phyloP scores from a whole-genome alignment of 2,888 invertebrate genomes.

The Ormyrus labotus region DNA sequence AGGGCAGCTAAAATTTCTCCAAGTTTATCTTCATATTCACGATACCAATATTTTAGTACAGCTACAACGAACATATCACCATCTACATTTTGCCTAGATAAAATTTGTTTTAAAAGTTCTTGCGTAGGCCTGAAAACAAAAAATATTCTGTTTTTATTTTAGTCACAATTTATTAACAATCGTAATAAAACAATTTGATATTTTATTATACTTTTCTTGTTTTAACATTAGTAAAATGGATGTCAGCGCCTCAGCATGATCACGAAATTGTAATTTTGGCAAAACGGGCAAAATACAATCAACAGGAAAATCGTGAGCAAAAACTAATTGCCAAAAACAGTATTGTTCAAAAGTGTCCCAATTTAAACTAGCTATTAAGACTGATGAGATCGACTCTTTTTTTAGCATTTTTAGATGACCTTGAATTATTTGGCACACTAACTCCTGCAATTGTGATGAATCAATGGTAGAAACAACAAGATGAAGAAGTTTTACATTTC shows the following conservation, averaged over 20 bases:
- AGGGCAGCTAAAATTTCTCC: conserved; percentile 88
- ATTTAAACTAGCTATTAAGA: conserved; percentile 88
- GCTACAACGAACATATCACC: conserved; percentile 94
- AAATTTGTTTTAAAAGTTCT: conserved; percentile 89
- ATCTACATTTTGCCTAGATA: conserved; percentile 84
- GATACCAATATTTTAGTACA: conserved; percentile 95
- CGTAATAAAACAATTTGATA: not conserved
- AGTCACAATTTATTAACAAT: conserved; percentile 8
- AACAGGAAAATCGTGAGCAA: conserved; percentile 95
- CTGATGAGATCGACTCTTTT: conserved; percentile 84
- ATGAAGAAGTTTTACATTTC: conserved; percentile 91
- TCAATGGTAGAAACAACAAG: conserved; percentile 94
- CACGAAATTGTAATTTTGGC: conserved; percentile 87
- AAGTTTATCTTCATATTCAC: conserved; percentile 92
- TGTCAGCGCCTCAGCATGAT: conserved; percentile 94
- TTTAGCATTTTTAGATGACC: conserved; percentile 91
- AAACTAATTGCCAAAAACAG: conserved; percentile 96
- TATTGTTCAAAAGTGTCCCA: conserved; percentile 99
- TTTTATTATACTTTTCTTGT: conserved; percentile 83
- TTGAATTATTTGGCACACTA: conserved; percentile 93
- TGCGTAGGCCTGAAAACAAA: conserved; percentile 83
- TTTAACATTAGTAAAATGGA: conserved; percentile 93
- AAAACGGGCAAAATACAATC: conserved; percentile 89
- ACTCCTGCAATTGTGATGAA: conserved; percentile 90
- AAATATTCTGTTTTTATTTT: conserved; percentile 4